These are phyloP conservation scores for Drosophila hawaiiensis DNA, from an alignment of 2,888 invertebrate genomes.

Conservation along the genomic window DNA sequence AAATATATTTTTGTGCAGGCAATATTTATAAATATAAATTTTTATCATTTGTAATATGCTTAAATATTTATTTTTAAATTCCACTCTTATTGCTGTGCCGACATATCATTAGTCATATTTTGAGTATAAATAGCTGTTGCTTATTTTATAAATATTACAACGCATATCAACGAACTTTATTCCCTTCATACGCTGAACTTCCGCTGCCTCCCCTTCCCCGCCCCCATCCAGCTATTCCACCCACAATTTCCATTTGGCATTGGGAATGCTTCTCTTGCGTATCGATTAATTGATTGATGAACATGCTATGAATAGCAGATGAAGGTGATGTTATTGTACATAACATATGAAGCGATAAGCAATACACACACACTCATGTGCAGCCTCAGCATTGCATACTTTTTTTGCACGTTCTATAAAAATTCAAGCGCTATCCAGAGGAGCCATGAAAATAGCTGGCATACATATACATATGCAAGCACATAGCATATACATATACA, in stretches of 20 bases:
- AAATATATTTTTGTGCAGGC: neutral
- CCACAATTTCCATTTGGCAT: slow-evolving; percentile 29
- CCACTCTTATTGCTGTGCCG: neutral
- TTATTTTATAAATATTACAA: slow-evolving; percentile 38
- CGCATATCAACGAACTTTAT: slow-evolving; percentile 14
- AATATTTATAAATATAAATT: neutral
- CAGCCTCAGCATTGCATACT: slow-evolving; percentile 40
- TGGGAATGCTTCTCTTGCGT: slow-evolving; percentile 50
- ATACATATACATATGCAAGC: slow-evolving; percentile 10
- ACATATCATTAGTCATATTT: slow-evolving; percentile 31
- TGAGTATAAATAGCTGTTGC: slow-evolving; percentile 5
- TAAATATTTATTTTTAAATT: neutral
- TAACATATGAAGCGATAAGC: slow-evolving; percentile 66
- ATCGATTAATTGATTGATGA: slow-evolving; percentile 81
- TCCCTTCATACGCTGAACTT: neutral
- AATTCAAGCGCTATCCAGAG: slow-evolving; percentile 38
- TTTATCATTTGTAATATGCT: neutral
- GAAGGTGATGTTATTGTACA: slow-evolving; percentile 68
- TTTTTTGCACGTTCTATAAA: slow-evolving; percentile 37
- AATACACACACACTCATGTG: slow-evolving; percentile 10
- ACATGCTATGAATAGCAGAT: slow-evolving; percentile 77
- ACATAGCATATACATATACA: slow-evolving; percentile 1
- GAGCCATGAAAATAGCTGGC: slow-evolving; percentile 32
- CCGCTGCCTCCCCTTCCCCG: neutral
- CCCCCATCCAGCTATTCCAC: neutral